Conservation (phyloP, 2,113 vertebrate species). For the Saimiri boliviensis region DNA sequence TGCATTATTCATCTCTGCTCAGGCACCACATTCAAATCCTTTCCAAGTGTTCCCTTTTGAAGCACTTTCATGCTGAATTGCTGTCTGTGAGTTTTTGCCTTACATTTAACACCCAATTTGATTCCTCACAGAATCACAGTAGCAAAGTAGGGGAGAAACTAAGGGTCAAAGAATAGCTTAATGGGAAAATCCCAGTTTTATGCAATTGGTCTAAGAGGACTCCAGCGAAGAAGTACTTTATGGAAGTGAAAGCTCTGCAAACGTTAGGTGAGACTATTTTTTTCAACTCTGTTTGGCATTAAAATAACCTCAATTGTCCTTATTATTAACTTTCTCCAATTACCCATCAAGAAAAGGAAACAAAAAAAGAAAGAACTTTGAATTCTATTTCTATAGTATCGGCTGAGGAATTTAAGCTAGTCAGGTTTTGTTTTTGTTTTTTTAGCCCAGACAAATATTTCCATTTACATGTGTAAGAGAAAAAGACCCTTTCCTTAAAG, state of each 20-base stretch:
- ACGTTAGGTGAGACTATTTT: constrained; percentile 49
- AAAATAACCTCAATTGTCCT: constrained; percentile 44
- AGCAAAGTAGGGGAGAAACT: constrained; percentile 43
- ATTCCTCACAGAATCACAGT: constrained; percentile 38
- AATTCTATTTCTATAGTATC: constrained; percentile 32
- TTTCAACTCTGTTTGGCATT: constrained; percentile 45
- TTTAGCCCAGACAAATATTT: constrained; percentile 39
- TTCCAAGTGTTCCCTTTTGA: constrained; percentile 60
- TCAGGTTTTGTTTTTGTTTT: background rate
- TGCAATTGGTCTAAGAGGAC: constrained; percentile 35
- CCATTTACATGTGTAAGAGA: constrained; percentile 49
- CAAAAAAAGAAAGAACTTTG: background rate
- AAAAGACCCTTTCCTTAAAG: constrained; percentile 49
- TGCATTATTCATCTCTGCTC: constrained; percentile 58
- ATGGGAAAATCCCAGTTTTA: constrained; percentile 64
- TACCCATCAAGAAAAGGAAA: constrained; percentile 27
- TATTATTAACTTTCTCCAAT: constrained; percentile 56
- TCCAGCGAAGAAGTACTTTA: constrained; percentile 37
- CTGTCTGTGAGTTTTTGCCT: constrained; percentile 48
- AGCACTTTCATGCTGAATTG: constrained; percentile 62
- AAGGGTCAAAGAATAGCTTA: constrained; percentile 67
- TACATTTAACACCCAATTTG: constrained; percentile 65
- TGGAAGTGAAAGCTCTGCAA: constrained; percentile 40
- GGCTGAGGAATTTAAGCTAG: constrained; percentile 53
- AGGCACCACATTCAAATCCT: constrained; percentile 65